Conservation (phyloP, 1,140 invertebrate species). For the Bombus superbus region DNA sequence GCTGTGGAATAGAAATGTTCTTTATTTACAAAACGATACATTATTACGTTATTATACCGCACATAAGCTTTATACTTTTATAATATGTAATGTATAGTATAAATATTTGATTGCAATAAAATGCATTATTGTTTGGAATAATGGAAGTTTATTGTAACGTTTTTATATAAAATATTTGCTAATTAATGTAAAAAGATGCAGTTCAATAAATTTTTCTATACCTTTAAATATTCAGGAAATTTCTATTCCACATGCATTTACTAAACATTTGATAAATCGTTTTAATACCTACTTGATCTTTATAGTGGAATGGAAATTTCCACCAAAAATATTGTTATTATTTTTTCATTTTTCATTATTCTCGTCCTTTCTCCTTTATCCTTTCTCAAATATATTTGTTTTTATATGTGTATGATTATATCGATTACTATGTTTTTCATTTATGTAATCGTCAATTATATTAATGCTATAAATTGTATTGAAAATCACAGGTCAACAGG, state of each 20-base stretch:
- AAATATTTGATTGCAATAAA: not conserved
- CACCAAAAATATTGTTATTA: constrained; percentile 70
- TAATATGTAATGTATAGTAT: constrained; percentile 8
- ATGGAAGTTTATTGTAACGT: constrained; percentile 13
- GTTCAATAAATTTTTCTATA: constrained; percentile 72
- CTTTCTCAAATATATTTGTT: constrained; percentile 11
- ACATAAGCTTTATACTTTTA: constrained; percentile 32
- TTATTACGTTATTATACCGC: constrained; percentile 22
- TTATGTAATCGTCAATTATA: not conserved
- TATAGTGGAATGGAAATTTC: constrained; percentile 81
- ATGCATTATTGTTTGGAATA: constrained; percentile 8
- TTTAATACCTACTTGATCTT: not conserved
- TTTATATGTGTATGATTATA: not conserved
- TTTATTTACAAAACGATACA: constrained; percentile 34
- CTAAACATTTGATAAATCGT: constrained; percentile 3
- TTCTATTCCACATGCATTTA: constrained; percentile 79
- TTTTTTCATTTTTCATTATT: constrained; percentile 49
- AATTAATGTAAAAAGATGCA: constrained; percentile 41
- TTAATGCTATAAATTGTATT: constrained; percentile 34
- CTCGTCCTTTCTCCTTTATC: constrained; percentile 41
- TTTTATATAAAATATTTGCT: constrained; percentile 18
- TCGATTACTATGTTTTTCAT: not conserved
- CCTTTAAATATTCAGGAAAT: constrained; percentile 71
- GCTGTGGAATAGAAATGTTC: constrained; percentile 76
- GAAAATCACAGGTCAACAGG: constrained; percentile 86